Evolutionary conservation across 2,797 vertebrate genomes (phyloP).

Genomic region (Ceyx erithaca): DNA sequence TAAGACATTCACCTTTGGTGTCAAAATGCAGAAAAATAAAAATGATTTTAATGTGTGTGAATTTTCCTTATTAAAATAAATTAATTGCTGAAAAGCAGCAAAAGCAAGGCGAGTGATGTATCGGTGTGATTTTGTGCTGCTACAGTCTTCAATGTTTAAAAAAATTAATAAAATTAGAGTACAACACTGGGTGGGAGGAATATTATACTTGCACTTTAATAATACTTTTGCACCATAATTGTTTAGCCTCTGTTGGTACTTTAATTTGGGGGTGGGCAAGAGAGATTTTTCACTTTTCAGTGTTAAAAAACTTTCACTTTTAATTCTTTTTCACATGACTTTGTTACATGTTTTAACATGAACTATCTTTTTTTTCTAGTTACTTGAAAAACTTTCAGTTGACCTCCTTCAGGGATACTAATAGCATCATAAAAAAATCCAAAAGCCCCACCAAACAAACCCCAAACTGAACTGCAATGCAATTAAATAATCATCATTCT

Average conservation of each 20-base stretch:
- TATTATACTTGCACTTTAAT: background rate
- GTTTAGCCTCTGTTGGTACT: background rate
- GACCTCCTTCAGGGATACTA: background rate
- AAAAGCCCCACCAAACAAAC: background rate
- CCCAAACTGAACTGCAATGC: background rate
- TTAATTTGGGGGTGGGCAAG: background rate
- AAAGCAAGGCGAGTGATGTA: slow-evolving; percentile 26
- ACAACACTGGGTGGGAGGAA: background rate
- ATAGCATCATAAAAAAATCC: background rate
- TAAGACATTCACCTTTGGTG: slow-evolving; percentile 64
- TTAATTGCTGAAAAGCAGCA: slow-evolving; percentile 65
- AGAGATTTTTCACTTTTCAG: background rate
- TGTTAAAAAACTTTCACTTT: background rate
- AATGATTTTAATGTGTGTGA: slow-evolving; percentile 68
- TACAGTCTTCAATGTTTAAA: background rate
- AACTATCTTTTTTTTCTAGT: slow-evolving; percentile 18
- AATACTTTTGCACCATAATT: background rate
- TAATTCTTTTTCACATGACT: background rate
- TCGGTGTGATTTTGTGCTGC: slow-evolving; percentile 66
- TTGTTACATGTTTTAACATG: background rate
- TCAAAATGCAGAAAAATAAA: slow-evolving; percentile 70
- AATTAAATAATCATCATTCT: background rate
- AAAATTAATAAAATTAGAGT: slow-evolving; percentile 18
- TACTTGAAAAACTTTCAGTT: background rate
- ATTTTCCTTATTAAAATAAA: slow-evolving; percentile 70